These are phyloP conservation scores for Zaprionus africanus DNA, from an alignment of 1,140 invertebrate species.

Conservation along the genomic window DNA sequence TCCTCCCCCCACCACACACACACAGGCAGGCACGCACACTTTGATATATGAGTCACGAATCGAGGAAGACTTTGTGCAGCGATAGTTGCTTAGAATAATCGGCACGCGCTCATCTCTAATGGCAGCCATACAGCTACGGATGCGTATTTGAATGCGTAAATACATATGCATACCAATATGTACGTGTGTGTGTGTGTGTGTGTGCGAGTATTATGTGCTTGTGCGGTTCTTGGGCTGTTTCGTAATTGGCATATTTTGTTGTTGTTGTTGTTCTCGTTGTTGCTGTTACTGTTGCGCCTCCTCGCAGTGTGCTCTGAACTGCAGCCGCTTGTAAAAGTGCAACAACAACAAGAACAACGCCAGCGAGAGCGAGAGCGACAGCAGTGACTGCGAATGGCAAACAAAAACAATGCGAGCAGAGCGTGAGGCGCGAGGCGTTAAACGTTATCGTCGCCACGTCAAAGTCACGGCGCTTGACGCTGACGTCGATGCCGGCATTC, in stretches of 20 bases:
- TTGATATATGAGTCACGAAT: neutral
- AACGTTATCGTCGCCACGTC: conserved; percentile 63
- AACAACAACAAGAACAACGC: conserved; percentile 18
- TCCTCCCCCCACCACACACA: neutral
- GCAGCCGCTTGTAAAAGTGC: conserved; percentile 27
- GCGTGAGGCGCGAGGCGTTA: conserved; percentile 41
- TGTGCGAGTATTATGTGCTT: conserved; percentile 35
- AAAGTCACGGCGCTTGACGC: conserved; percentile 59
- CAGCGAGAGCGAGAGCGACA: conserved; percentile 20
- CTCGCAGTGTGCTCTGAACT: neutral
- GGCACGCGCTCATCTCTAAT: conserved; percentile 15
- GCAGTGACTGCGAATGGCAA: conserved; percentile 10
- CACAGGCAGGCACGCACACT: neutral
- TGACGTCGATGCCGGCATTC: conserved; percentile 48
- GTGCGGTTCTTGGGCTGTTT: conserved; percentile 50
- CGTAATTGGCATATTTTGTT: conserved; percentile 57
- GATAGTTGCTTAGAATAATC: neutral
- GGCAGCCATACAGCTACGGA: conserved; percentile 16
- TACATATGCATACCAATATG: conserved; percentile 7
- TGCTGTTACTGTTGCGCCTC: conserved; percentile 12
- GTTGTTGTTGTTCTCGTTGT: conserved; percentile 31
- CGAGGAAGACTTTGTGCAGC: neutral
- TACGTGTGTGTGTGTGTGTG: conserved; percentile 12
- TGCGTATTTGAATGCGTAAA: conserved; percentile 6
- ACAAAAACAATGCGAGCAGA: conserved; percentile 32